Conservation (phyloP, 1,140 invertebrate genomes). For the Vollenhovia emeryi region DNA sequence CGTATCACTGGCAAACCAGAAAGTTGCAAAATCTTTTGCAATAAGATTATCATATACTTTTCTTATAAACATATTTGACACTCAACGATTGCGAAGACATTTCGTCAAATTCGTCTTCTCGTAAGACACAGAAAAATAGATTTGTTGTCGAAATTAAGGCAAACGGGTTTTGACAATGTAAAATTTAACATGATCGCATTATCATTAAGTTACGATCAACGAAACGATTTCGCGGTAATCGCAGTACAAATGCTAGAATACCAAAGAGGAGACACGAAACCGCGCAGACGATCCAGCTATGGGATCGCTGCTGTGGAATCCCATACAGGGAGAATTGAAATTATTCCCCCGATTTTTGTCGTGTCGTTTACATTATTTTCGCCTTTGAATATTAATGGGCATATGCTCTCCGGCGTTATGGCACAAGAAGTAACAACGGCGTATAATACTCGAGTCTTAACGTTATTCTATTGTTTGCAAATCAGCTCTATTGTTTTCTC, state of each 20-base stretch:
- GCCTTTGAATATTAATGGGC: conserved; percentile 86
- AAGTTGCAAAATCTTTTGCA: not conserved
- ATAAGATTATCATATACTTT: not conserved
- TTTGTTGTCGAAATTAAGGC: not conserved
- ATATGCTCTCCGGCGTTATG: conserved; percentile 85
- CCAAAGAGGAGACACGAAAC: conserved; percentile 57
- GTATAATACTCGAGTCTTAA: conserved; percentile 86
- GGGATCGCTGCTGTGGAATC: conserved; percentile 76
- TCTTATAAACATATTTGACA: not conserved
- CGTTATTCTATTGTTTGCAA: conserved; percentile 87
- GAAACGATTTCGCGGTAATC: conserved; percentile 1
- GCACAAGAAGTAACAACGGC: conserved; percentile 84
- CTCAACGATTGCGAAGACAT: not conserved
- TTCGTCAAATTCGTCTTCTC: not conserved
- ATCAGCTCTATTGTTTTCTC: conserved; percentile 86
- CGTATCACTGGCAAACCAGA: not conserved
- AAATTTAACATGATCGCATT: not conserved
- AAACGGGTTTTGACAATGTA: not conserved
- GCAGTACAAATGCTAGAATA: not conserved
- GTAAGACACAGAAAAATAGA: too few relatives aligned
- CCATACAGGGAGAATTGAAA: conserved; percentile 84
- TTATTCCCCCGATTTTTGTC: conserved; percentile 85
- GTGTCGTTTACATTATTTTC: conserved; percentile 86
- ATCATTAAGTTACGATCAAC: not conserved
- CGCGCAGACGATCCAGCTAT: conserved; percentile 43